Percentiles rank a stretch among this genome's conserved stretches.
phyloP scores from a whole-genome alignment of 2,888 invertebrate genomes.

The Buathra laborator region DNA sequence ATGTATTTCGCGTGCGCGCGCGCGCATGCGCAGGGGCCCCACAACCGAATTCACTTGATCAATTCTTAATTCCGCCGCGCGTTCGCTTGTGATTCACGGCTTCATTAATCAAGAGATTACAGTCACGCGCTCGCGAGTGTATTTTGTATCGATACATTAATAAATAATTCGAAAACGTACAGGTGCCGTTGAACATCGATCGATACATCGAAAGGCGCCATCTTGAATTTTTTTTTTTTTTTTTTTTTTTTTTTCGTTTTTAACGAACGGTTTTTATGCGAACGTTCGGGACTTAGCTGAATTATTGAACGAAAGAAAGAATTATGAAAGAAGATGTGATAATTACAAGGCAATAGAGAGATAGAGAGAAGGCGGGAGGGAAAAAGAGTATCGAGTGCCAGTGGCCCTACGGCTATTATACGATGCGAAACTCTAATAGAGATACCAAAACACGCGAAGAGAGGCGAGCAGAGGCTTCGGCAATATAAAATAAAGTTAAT shows the following conservation, averaged over 20 bases:
- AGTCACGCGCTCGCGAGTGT: slow-evolving; percentile 43
- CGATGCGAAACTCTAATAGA: slow-evolving; percentile 72
- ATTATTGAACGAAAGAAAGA: slow-evolving; percentile 63
- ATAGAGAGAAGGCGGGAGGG: slow-evolving; percentile 1
- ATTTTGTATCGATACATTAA: slow-evolving; percentile 34
- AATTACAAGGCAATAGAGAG: slow-evolving; percentile 62
- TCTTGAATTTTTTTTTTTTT: too few relatives aligned
- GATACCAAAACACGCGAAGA: slow-evolving; percentile 68
- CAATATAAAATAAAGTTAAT: slow-evolving; percentile 69
- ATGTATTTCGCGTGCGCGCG: slow-evolving; percentile 14
- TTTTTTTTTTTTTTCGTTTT: neutral
- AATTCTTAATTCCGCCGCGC: slow-evolving; percentile 20
- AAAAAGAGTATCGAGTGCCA: slow-evolving; percentile 52
- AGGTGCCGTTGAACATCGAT: slow-evolving; percentile 9
- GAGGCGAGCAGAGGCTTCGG: neutral
- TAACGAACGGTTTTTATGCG: too few relatives aligned
- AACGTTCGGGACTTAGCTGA: slow-evolving; percentile 29
- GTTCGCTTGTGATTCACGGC: slow-evolving; percentile 26
- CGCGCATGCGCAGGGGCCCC: neutral
- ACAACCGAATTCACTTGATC: slow-evolving; percentile 18
- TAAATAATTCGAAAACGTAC: slow-evolving; percentile 45
- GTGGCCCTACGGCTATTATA: slow-evolving; percentile 68
- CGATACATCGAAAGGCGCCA: neutral
- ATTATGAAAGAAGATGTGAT: slow-evolving; percentile 68
- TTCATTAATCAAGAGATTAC: slow-evolving; percentile 65